Percentiles rank a stretch among this genome's conserved stretches.
Conservation (phyloP, 53 echinoderm and acorn worm genomes). For the Glandiceps talaboti region DNA sequence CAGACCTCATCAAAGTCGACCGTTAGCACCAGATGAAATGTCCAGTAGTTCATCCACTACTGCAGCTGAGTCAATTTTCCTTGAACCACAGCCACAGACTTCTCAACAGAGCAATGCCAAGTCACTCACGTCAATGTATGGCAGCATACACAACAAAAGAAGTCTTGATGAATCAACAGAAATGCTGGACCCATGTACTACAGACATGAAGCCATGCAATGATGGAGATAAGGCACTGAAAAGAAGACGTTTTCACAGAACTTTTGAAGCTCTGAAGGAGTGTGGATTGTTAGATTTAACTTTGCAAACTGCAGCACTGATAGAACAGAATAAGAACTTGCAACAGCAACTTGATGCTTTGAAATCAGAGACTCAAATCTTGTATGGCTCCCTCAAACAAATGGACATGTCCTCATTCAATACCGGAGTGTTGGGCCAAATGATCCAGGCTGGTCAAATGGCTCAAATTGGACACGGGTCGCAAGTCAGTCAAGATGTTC, state of each 20-base stretch:
- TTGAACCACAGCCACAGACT: slow-evolving; percentile 4
- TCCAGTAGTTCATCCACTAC: slow-evolving; percentile 5
- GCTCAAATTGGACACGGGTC: too few relatives aligned
- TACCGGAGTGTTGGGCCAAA: too few relatives aligned
- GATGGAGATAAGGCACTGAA: slow-evolving; percentile 33
- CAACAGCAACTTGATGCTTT: slow-evolving; percentile 45
- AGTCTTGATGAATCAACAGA: neutral
- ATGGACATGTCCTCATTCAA: too few relatives aligned
- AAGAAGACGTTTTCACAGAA: slow-evolving; percentile 60
- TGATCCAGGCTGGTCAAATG: too few relatives aligned
- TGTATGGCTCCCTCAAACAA: slow-evolving; percentile 25
- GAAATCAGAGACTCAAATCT: slow-evolving; percentile 22
- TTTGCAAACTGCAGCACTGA: slow-evolving; percentile 72
- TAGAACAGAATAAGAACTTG: slow-evolving; percentile 56
- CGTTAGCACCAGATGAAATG: neutral
- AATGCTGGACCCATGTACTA: neutral
- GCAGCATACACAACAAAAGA: neutral
- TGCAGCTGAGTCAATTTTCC: slow-evolving; percentile 10
- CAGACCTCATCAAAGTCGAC: slow-evolving; percentile 1
- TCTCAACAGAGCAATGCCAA: slow-evolving; percentile 5
- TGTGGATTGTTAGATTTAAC: slow-evolving; percentile 81
- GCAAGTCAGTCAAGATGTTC: too few relatives aligned
- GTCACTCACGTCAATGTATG: neutral
- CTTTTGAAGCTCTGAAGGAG: slow-evolving; percentile 55
- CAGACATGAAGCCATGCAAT: neutral